These are phyloP conservation scores for Valencia hispanica DNA, from an alignment of 2,797 vertebrate genomes.

Conservation along the genomic window DNA sequence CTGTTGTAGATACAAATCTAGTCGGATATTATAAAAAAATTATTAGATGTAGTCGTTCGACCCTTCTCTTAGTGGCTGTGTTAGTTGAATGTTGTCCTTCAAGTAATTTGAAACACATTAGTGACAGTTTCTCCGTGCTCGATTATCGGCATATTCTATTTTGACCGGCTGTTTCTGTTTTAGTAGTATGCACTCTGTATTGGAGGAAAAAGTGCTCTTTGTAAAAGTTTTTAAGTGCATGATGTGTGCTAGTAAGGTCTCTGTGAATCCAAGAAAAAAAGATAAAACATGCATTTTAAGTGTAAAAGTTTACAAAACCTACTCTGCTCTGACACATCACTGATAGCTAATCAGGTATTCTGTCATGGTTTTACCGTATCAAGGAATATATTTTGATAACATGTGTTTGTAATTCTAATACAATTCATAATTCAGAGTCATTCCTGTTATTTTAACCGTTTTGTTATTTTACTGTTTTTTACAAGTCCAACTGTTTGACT, in stretches of 20 bases:
- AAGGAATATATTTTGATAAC: constrained; percentile 49
- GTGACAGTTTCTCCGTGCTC: constrained; percentile 49
- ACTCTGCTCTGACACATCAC: constrained; percentile 27
- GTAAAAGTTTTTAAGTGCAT: constrained; percentile 71
- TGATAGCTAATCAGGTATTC: constrained; percentile 26
- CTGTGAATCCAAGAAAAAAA: constrained; percentile 30
- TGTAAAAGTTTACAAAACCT: constrained; percentile 56
- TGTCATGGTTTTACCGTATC: constrained; percentile 27
- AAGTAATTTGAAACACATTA: constrained; percentile 66
- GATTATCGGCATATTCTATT: constrained; percentile 50
- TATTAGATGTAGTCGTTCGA: constrained; percentile 72
- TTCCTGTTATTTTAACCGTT: background rate
- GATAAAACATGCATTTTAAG: constrained; percentile 26
- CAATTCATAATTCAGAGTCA: constrained; percentile 15
- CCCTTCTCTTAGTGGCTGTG: constrained; percentile 71
- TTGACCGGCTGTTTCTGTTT: constrained; percentile 58
- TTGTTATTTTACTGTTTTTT: constrained; percentile 6
- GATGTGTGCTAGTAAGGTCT: constrained; percentile 69
- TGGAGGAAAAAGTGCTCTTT: constrained; percentile 61
- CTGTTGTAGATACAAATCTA: constrained; percentile 48
- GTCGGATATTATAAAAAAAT: constrained; percentile 77
- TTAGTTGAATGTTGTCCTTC: constrained; percentile 82
- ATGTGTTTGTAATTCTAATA: constrained; percentile 32
- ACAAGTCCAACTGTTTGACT: constrained; percentile 3
- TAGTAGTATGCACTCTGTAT: constrained; percentile 75